Base-by-base conservation (phyloP, 2,113 vertebrate species). In the Anarrhichthys ocellatus region DNA sequence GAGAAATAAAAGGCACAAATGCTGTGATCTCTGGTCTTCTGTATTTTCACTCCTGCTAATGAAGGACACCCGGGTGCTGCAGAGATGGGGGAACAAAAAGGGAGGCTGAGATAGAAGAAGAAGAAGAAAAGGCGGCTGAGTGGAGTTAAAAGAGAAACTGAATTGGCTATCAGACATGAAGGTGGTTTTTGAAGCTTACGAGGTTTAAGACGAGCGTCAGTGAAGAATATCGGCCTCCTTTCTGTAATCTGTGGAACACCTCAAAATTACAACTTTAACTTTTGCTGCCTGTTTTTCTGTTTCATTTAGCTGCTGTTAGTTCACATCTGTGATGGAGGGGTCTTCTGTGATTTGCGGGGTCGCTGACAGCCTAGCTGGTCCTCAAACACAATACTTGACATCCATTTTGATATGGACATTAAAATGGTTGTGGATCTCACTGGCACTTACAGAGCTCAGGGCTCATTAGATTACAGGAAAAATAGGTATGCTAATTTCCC, bases 111-210 rank as follows among this genome's bases (percentile, higher is more conserved):
- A 29, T 29, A 29, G 17, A 76, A 6, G 32, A 32, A 29, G 32
- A 32, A 29, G 65, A 27, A 77, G 44, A 84, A 75, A 46, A n/a
- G 13, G 72, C 58, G 74, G 77, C 82, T 88, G 85, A 82, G 78
- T 63, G 24, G 24, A 89, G 79, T 85, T 85, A 69, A 91, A 75
- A 74, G 67, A 48, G 70, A 66, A 85, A 87, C 80, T 82, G 38
- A 90, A 81, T 86, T 87, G 83, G 54, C 85, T 85, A 85, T 90
- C 85, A 81, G 40, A 64, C 82, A 71, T 58, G 62, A 89, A 83
- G 38, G 71, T 68, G 68, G 8, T 72, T 88, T 88, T 83, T 61
- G n/a, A 73, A 73, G 75, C 67, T 84, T 73, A 79, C 34, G 17
- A n/a, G 70, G 66, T 44, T 87, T 64, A 52, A 82, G 65, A 81